Evolutionary conservation across 2,113 vertebrate species (phyloP).

Genomic region (Neogale vison): DNA sequence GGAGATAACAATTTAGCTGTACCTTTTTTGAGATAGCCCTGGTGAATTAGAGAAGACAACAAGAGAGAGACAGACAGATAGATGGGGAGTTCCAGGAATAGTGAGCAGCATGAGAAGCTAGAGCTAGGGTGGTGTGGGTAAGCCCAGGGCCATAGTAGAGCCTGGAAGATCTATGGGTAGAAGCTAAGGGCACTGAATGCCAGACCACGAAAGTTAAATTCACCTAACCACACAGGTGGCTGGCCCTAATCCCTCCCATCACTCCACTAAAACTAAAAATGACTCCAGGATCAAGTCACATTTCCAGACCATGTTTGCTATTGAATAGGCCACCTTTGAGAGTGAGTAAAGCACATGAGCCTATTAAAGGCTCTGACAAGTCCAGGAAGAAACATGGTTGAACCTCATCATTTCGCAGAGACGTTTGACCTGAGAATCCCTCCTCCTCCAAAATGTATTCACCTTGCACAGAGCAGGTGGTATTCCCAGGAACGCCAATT

Average conservation of each 20-base stretch:
- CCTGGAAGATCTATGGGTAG: background rate
- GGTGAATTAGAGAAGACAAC: background rate
- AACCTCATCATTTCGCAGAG: background rate
- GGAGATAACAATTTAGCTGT: background rate
- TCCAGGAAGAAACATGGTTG: background rate
- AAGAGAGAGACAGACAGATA: background rate
- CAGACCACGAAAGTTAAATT: background rate
- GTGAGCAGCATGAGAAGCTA: fast-evolving
- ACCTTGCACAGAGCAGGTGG: background rate
- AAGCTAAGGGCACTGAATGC: background rate
- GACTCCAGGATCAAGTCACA: background rate
- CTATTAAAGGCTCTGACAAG: background rate
- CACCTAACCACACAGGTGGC: background rate
- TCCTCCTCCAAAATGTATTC: background rate
- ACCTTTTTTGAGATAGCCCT: background rate
- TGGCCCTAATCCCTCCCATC: background rate
- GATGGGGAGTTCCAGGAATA: background rate
- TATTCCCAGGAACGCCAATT: too few relatives aligned
- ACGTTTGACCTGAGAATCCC: background rate
- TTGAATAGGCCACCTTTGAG: background rate
- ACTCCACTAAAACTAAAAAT: background rate
- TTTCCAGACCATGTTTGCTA: background rate
- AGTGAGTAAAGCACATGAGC: background rate
- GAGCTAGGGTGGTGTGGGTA: background rate
- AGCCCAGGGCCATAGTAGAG: background rate